Percentiles rank a stretch among this genome's conserved stretches.
phyloP scores from a whole-genome alignment of 2,888 invertebrate genomes.

The Protophormia terraenovae region DNA sequence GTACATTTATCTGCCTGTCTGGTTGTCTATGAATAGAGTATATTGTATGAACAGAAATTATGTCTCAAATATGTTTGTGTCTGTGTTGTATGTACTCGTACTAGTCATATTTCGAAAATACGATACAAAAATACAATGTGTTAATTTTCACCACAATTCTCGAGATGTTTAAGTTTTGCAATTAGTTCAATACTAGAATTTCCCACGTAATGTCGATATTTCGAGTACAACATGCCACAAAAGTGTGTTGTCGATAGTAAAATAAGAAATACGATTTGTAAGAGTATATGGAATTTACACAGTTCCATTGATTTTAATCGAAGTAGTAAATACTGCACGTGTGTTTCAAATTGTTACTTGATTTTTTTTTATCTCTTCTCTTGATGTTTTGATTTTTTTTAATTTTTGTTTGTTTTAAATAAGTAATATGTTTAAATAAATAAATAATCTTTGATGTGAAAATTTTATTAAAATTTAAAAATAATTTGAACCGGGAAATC shows the following conservation, averaged over 20 bases:
- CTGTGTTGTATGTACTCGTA: not conserved
- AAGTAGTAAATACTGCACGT: slow-evolving; percentile 6
- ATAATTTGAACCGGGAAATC: slow-evolving; percentile 1
- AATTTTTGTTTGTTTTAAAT: not conserved
- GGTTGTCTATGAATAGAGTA: not conserved
- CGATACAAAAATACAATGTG: slow-evolving; percentile 47
- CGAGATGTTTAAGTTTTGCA: slow-evolving; percentile 53
- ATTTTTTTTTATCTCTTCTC: not conserved
- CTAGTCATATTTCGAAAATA: slow-evolving; percentile 2
- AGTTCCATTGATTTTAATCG: not conserved
- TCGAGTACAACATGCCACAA: not conserved
- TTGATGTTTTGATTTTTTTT: not conserved
- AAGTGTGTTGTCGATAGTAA: slow-evolving; percentile 1
- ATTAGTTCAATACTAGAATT: slow-evolving; percentile 62
- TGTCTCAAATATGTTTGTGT: not conserved
- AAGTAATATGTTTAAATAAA: not conserved
- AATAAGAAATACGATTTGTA: not conserved
- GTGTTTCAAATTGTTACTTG: not conserved
- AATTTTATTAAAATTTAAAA: not conserved
- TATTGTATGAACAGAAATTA: not conserved
- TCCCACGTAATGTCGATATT: slow-evolving; percentile 49
- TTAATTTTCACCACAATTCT: slow-evolving; percentile 55
- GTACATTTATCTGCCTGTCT: not conserved
- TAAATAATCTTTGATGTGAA: not conserved
- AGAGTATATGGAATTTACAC: not conserved